Percentiles rank a stretch among this genome's conserved stretches.
Conservation (phyloP, 1,140 invertebrate species). For the Himalopsyche phryganea region DNA sequence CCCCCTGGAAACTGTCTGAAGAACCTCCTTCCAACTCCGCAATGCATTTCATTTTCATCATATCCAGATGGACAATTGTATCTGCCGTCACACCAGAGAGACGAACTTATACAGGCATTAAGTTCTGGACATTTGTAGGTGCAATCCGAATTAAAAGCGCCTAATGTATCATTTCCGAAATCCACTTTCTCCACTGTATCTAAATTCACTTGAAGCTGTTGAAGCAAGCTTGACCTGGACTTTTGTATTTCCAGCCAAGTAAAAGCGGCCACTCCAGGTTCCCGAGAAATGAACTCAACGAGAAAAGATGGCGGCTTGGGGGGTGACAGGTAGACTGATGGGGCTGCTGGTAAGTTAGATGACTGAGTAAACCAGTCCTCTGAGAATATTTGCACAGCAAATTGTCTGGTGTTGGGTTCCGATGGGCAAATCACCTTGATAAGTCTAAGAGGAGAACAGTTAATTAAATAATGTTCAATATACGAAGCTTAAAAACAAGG, state of each 20-base stretch:
- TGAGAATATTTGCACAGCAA: conserved; percentile 69
- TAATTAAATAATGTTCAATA: background rate
- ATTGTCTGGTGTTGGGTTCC: conserved; percentile 60
- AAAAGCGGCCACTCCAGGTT: conserved; percentile 64
- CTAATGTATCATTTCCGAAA: conserved; percentile 54
- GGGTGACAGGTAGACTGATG: conserved; percentile 37
- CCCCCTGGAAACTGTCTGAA: conserved; percentile 49
- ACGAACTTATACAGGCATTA: conserved; percentile 80
- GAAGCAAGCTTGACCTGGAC: conserved; percentile 59
- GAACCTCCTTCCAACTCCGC: conserved; percentile 57
- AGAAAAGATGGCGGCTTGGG: conserved; percentile 60
- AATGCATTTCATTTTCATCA: conserved; percentile 72
- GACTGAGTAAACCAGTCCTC: conserved; percentile 61
- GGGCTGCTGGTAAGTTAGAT: conserved; percentile 10
- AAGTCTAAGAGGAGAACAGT: conserved; percentile 49
- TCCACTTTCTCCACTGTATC: conserved; percentile 39
- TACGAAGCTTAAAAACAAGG: background rate
- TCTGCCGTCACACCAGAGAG: conserved; percentile 83
- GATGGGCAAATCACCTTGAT: conserved; percentile 71
- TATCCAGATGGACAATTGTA: conserved; percentile 80
- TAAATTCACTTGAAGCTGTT: conserved; percentile 51
- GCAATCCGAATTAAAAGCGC: conserved; percentile 56
- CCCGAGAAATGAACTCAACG: conserved; percentile 68
- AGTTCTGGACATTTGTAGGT: conserved; percentile 80
- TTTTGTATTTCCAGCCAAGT: conserved; percentile 72